Evolutionary conservation across 2,888 invertebrate species (phyloP).

Genomic region (Sphecodes monilicornis): DNA sequence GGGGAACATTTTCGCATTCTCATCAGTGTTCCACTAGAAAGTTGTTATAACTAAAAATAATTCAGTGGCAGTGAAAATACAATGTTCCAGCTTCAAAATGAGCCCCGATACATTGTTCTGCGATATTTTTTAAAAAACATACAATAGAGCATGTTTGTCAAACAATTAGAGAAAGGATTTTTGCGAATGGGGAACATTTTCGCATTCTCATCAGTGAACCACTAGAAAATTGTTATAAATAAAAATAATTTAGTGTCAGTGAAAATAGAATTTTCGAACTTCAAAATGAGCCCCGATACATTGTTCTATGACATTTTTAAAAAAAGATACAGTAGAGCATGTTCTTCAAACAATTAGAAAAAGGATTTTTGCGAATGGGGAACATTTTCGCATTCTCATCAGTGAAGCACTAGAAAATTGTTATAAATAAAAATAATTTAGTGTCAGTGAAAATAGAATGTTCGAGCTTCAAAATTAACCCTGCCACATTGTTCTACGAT

Average conservation of each 20-base stretch:
- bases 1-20: too few relatives aligned
- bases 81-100: not conserved
- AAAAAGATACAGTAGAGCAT: not conserved
- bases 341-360: not conserved
- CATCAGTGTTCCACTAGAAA: too few relatives aligned
- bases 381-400: not conserved
- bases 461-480: not conserved
- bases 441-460: too few relatives aligned
- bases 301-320: not conserved
- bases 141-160: not conserved
- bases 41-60: too few relatives aligned
- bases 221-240: not conserved
- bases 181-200: too few relatives aligned
- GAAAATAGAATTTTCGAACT: not conserved
- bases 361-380: too few relatives aligned
- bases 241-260: too few relatives aligned
- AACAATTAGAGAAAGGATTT: not conserved
- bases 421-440: too few relatives aligned
- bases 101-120: not conserved
- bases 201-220: not conserved
- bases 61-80: too few relatives aligned
- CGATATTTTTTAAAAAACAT: not conserved
- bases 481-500: not conserved
- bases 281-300: not conserved
- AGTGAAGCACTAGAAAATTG: not conserved